Conservation (phyloP, 2,113 vertebrate species). For the Felis catus region F.catus_Fca126_mat1.0 CM031414.1:60857001-60857500, state of each 20-base stretch:
- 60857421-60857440: too few relatives aligned
- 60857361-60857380: background rate
- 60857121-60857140: conserved; percentile 91
- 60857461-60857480: too few relatives aligned
- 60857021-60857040: conserved; percentile 81
- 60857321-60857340: background rate
- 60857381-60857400: background rate
- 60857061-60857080: conserved; percentile 92
- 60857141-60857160: conserved; percentile 89
- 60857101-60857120: conserved; percentile 94
- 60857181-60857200: background rate
- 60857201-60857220: background rate
- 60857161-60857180: conserved; percentile 84
- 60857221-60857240: background rate
- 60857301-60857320: background rate
- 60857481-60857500: too few relatives aligned
- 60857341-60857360: background rate
- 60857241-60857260: background rate
- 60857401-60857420: background rate
- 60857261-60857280: background rate
- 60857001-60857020: background rate
- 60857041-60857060: conserved; percentile 93
- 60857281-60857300: background rate
- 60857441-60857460: too few relatives aligned
- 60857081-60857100: conserved; percentile 93